Percentiles rank a stretch among this genome's conserved stretches.
These are phyloP conservation scores for Drosophila nasuta DNA, from an alignment of 1,140 invertebrate genomes.

Conservation along the genomic window DNA sequence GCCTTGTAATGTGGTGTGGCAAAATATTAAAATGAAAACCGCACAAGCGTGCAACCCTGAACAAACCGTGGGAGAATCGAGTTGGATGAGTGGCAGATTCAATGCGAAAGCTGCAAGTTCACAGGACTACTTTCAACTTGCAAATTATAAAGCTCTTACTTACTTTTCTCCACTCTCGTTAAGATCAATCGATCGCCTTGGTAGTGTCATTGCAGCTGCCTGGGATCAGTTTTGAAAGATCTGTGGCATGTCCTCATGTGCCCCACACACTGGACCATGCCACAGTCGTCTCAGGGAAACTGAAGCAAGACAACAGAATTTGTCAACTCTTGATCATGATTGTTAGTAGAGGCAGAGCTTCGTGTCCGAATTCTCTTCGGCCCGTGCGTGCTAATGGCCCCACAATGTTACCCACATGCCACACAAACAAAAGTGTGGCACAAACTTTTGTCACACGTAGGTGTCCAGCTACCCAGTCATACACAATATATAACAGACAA, in stretches of 20 bases:
- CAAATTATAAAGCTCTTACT: constrained; percentile 1
- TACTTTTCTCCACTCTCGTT: background rate
- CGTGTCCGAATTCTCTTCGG: constrained; percentile 18
- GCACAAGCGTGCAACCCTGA: constrained; percentile 36
- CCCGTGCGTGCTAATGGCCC: constrained; percentile 77
- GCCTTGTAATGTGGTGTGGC: constrained; percentile 34
- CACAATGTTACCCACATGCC: constrained; percentile 73
- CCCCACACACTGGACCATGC: constrained; percentile 10
- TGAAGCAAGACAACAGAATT: constrained; percentile 82
- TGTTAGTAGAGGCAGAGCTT: constrained; percentile 43
- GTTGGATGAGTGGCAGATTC: constrained; percentile 32
- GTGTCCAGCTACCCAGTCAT: constrained; percentile 45
- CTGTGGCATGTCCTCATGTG: constrained; percentile 17
- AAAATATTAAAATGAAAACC: constrained; percentile 50
- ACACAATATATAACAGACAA: constrained; percentile 67
- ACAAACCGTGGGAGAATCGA: constrained; percentile 34
- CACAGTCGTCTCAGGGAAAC: constrained; percentile 37
- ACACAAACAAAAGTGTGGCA: constrained; percentile 76
- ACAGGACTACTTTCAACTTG: constrained; percentile 21
- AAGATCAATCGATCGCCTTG: constrained; percentile 19
- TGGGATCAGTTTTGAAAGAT: constrained; percentile 31
- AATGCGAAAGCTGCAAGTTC: constrained; percentile 30
- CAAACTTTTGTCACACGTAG: constrained; percentile 78
- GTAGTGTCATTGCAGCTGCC: background rate
- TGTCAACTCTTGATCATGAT: constrained; percentile 78